phyloP scores from a whole-genome alignment of 2,888 invertebrate genomes.

The Polia nebulosa region DNA sequence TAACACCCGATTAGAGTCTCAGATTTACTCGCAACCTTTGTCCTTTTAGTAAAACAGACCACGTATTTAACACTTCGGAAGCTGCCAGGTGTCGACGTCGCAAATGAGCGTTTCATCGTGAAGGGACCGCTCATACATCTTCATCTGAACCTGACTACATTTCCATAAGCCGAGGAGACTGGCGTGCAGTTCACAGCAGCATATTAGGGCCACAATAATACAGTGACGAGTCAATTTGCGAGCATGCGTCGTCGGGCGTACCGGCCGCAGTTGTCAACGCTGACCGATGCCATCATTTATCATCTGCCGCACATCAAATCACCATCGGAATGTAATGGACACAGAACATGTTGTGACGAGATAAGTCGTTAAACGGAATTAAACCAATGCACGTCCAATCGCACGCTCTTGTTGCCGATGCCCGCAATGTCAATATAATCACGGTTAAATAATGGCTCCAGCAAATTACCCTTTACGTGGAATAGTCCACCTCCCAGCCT shows the following conservation, averaged over 20 bases:
- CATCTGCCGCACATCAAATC: slow-evolving; percentile 74
- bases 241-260: slow-evolving; percentile 59
- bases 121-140: slow-evolving; percentile 37
- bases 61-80: slow-evolving; percentile 43
- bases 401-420: slow-evolving; percentile 48
- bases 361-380: slow-evolving; percentile 64
- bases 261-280: slow-evolving; percentile 65
- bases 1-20: neutral
- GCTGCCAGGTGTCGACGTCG: slow-evolving; percentile 5
- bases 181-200: slow-evolving; percentile 40
- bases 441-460: slow-evolving; percentile 50
- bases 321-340: slow-evolving; percentile 72
- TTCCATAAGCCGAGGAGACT: slow-evolving; percentile 38
- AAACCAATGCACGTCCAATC: slow-evolving; percentile 61
- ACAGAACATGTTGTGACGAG: slow-evolving; percentile 56
- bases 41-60: slow-evolving; percentile 16
- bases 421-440: slow-evolving; percentile 63
- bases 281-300: slow-evolving; percentile 69
- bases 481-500: slow-evolving; percentile 14
- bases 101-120: slow-evolving; percentile 36
- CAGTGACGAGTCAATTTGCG: slow-evolving; percentile 78
- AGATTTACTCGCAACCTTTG: neutral
- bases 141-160: slow-evolving; percentile 41
- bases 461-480: slow-evolving; percentile 51
- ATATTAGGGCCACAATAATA: slow-evolving; percentile 73